Conservation (phyloP, 2,888 invertebrate species). For the Zaprionus lineosus region DNA sequence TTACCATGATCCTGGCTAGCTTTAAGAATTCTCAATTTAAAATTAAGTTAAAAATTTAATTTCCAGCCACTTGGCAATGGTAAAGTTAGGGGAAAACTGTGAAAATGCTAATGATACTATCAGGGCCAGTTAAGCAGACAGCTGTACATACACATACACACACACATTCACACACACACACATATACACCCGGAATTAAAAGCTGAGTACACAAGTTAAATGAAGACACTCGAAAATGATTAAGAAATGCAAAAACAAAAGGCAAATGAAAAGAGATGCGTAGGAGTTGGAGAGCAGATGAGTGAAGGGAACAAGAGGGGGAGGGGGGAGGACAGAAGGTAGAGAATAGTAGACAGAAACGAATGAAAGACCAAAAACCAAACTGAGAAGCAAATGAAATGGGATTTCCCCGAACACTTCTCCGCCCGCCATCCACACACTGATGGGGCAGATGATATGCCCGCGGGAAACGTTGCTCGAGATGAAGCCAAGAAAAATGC, state of each 20-base stretch:
- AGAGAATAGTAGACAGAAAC: conserved; percentile 47
- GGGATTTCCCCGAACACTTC: conserved; percentile 11
- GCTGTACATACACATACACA: conserved; percentile 3
- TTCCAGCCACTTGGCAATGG: conserved; percentile 16
- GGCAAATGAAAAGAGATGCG: conserved; percentile 39
- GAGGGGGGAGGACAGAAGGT: conserved; percentile 24
- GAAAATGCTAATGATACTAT: conserved; percentile 63
- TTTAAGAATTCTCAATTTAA: conserved; percentile 10
- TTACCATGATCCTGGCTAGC: too few species aligned
- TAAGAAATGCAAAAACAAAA: conserved; percentile 61
- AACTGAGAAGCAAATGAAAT: conserved; percentile 41
- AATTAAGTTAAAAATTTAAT: conserved; percentile 33
- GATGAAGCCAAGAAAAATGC: conserved; percentile 48
- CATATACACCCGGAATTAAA: conserved; percentile 49
- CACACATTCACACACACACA: conserved; percentile 6
- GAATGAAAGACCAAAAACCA: conserved; percentile 23
- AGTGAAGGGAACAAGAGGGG: background rate
- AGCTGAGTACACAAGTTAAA: conserved; percentile 61
- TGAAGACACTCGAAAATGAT: conserved; percentile 76
- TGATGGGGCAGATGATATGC: conserved; percentile 75
- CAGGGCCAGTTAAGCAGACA: conserved; percentile 53
- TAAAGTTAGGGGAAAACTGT: conserved; percentile 26
- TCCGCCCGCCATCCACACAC: background rate
- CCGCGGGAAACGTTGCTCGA: conserved; percentile 70
- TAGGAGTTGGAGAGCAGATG: background rate